phyloP scores from a whole-genome alignment of 2,113 vertebrate species.

The Taurulus bubalis region DNA sequence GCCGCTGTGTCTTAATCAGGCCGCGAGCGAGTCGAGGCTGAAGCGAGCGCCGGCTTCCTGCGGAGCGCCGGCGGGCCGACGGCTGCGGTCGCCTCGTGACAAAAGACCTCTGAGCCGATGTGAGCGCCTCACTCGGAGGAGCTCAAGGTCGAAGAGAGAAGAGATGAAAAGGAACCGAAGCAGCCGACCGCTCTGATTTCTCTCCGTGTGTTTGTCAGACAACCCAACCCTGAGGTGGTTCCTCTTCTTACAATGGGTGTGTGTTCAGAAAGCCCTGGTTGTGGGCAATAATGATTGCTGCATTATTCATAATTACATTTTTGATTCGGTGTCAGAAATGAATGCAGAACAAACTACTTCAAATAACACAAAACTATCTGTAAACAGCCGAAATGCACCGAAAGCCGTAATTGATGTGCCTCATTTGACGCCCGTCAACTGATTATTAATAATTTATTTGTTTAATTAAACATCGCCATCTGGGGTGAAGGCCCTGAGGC shows the following conservation, averaged over 20 bases:
- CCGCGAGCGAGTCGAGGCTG: neutral
- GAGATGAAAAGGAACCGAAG: constrained; percentile 43
- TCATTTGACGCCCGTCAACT: no score
- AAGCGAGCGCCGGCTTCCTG: constrained; percentile 9
- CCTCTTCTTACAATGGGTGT: neutral
- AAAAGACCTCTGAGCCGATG: constrained; percentile 44
- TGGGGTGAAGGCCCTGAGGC: no score
- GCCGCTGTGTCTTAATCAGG: constrained; percentile 16
- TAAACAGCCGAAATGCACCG: no score
- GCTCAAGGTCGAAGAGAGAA: constrained; percentile 49
- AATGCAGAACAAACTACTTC: no score
- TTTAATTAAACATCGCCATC: no score
- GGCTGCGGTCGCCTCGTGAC: constrained; percentile 40
- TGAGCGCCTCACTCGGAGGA: constrained; percentile 8
- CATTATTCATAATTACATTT: no score
- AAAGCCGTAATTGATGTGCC: no score
- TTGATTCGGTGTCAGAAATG: no score
- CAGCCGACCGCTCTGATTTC: constrained; percentile 12
- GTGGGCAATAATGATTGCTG: no score
- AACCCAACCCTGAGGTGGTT: neutral
- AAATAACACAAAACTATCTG: no score
- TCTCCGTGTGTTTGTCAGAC: constrained; percentile 16
- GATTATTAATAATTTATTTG: no score
- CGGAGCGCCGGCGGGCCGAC: constrained; percentile 16
- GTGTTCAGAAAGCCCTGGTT: neutral